phyloP scores from a whole-genome alignment of 2,888 invertebrate genomes.

The Rhimphoctona megacephalus region DNA sequence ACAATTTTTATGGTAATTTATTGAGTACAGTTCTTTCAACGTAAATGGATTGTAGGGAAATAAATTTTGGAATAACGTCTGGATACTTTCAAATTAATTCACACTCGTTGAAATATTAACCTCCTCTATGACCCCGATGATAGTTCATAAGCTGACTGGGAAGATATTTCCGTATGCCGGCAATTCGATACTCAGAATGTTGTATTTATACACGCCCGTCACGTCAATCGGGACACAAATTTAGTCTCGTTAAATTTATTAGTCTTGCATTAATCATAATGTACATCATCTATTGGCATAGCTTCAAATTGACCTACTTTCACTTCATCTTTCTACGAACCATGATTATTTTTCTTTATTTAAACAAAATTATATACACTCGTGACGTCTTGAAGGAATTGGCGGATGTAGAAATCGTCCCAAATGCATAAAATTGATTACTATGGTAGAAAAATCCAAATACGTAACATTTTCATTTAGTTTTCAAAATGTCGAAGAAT shows the following conservation, averaged over 20 bases:
- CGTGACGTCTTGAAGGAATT: neutral
- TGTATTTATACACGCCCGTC: neutral
- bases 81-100: conserved; percentile 23
- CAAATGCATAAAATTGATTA: neutral
- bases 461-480: neutral
- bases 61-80: neutral
- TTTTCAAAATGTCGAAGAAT: neutral
- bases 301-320: conserved; percentile 49
- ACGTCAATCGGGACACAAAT: conserved; percentile 31
- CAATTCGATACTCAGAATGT: conserved; percentile 32
- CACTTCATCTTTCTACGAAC: neutral
- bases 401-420: neutral
- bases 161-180: conserved; percentile 41
- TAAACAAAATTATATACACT: neutral
- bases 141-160: conserved; percentile 23
- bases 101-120: conserved; percentile 44
- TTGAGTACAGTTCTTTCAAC: neutral
- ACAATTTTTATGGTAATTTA: neutral
- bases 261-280: conserved; percentile 31
- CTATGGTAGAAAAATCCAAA: neutral
- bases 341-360: too few relatives aligned
- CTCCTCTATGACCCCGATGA: conserved; percentile 34
- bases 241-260: conserved; percentile 64
- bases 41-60: neutral
- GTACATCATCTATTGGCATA: neutral